A percentile compares a stretch with the other conserved stretches of the same genome.
phyloP scores from a whole-genome alignment of 2,888 invertebrate genomes.

The Reticulitermes lucifugus region DNA sequence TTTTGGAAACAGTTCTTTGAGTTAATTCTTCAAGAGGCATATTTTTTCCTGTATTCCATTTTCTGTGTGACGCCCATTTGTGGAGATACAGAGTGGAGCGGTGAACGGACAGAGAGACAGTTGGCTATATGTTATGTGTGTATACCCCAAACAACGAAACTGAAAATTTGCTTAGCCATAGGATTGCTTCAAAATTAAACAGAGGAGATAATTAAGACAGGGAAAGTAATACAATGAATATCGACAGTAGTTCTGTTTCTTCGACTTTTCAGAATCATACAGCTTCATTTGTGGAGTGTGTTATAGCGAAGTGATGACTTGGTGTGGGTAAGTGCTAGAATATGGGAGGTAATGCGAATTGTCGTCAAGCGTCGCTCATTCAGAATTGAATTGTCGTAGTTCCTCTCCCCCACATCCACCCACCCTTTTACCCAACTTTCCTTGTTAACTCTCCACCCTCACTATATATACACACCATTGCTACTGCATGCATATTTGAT shows the following conservation, averaged over 20 bases:
- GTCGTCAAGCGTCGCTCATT: constrained; percentile 40
- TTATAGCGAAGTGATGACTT: constrained; percentile 20
- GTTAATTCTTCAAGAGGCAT: too few relatives aligned
- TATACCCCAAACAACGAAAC: too few relatives aligned
- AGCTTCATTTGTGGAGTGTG: not conserved
- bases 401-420: constrained; percentile 8
- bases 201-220: not conserved
- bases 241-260: not conserved
- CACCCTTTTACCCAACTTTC: constrained; percentile 32
- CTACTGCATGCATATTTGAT: constrained; percentile 53
- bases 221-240: not conserved
- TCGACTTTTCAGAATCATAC: not conserved
- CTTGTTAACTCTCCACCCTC: constrained; percentile 42
- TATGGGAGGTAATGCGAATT: constrained; percentile 35
- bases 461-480: constrained; percentile 12
- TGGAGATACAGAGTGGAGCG: too few relatives aligned
- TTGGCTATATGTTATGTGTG: too few relatives aligned
- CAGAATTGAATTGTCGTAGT: constrained; percentile 40
- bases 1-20: too few relatives aligned
- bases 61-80: too few relatives aligned
- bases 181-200: not conserved
- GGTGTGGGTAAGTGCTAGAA: constrained; percentile 35
- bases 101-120: too few relatives aligned
- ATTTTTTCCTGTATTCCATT: too few relatives aligned
- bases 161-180: too few relatives aligned